Evolutionary conservation across 2,888 invertebrate genomes (phyloP).

Genomic region (Sisyra nigra): DNA sequence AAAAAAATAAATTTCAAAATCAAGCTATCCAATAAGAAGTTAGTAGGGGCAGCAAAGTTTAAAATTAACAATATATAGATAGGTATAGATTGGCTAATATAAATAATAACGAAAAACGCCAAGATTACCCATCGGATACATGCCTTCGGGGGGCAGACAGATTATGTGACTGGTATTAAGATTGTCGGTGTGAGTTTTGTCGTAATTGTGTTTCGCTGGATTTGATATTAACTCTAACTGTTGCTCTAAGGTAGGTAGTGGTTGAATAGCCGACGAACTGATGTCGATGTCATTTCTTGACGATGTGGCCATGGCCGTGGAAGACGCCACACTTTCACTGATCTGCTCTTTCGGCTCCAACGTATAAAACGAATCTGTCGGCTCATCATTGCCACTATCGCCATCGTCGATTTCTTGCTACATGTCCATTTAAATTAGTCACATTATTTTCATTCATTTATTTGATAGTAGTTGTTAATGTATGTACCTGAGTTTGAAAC

Average conservation of each 20-base stretch:
- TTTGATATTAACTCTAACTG: not conserved
- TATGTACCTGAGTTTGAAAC: conserved; percentile 5
- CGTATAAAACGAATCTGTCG: conserved; percentile 42
- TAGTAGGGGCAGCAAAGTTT: too few relatives aligned
- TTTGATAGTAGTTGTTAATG: not conserved
- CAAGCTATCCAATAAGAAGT: too few relatives aligned
- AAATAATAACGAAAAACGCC: too few relatives aligned
- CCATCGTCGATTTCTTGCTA: conserved; percentile 64
- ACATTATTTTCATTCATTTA: too few relatives aligned
- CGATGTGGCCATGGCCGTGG: not conserved
- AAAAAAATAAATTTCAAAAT: too few relatives aligned
- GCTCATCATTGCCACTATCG: conserved; percentile 78
- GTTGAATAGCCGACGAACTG: not conserved
- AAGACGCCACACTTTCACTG: conserved; percentile 12
- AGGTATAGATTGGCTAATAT: too few relatives aligned
- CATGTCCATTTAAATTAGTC: conserved; percentile 10
- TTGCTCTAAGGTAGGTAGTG: not conserved
- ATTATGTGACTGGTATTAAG: conserved; percentile 13
- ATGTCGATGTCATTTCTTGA: not conserved
- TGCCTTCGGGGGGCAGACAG: conserved; percentile 21
- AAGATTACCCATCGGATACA: too few relatives aligned
- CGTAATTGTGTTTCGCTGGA: not conserved
- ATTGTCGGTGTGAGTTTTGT: not conserved
- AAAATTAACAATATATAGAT: too few relatives aligned
- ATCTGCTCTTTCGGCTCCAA: conserved; percentile 10